These are phyloP conservation scores for Operophtera brumata DNA, from an alignment of 2,888 invertebrate genomes.

Conservation along the genomic window DNA sequence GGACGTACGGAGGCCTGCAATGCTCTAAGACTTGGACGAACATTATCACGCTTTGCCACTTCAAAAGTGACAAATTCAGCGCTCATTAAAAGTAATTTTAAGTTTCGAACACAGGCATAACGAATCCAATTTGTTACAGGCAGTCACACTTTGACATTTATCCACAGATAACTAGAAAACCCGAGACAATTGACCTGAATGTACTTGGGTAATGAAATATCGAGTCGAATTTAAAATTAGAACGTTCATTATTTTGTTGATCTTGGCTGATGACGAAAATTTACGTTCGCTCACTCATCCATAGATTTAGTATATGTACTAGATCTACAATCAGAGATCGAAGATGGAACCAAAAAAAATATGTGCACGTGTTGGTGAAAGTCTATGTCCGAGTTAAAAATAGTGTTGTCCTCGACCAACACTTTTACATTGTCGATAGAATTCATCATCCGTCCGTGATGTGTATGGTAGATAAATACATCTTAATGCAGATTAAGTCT, in stretches of 20 bases:
- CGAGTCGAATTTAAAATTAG: slow-evolving; percentile 27
- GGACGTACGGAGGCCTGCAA: too few relatives aligned
- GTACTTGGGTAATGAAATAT: slow-evolving; percentile 21
- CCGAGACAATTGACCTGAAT: slow-evolving; percentile 35
- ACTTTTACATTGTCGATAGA: too few relatives aligned
- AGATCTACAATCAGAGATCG: too few relatives aligned
- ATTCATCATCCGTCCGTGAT: too few relatives aligned
- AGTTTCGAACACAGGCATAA: not conserved
- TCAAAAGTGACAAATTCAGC: not conserved
- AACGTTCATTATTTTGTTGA: slow-evolving; percentile 18
- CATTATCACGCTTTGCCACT: not conserved
- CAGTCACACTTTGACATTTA: slow-evolving; percentile 27
- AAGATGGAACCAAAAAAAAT: too few relatives aligned
- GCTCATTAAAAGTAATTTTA: slow-evolving; percentile 1
- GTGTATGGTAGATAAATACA: too few relatives aligned
- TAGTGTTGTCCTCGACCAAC: too few relatives aligned
- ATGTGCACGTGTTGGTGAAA: too few relatives aligned
- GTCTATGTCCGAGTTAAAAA: too few relatives aligned
- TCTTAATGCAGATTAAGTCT: too few relatives aligned
- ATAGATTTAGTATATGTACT: too few relatives aligned
- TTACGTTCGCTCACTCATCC: slow-evolving; percentile 34
- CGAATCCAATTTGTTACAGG: slow-evolving; percentile 3
- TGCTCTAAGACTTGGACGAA: not conserved
- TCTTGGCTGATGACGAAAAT: slow-evolving; percentile 30
- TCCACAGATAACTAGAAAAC: slow-evolving; percentile 20